Base-by-base conservation (phyloP, 2,797 vertebrate species). In the Diplodus puntazzo region DNA sequence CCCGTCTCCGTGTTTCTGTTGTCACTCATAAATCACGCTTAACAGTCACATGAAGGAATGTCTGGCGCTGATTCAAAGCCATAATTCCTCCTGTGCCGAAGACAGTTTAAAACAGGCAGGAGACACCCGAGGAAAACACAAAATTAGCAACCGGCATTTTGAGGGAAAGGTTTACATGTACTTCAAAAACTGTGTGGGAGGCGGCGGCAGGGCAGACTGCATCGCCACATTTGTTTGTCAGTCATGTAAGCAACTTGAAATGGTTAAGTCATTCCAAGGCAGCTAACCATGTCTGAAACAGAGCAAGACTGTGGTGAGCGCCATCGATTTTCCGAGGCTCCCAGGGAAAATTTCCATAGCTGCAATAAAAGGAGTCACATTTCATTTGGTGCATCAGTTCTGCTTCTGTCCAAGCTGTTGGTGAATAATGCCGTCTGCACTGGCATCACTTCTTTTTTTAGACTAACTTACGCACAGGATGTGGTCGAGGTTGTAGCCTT, bases 21-120 rank as follows among this genome's bases (percentile, higher is more conserved):
- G 88, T 92, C 82, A 54, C 80, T 79, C 88, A 62, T 93, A 90
- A 93, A 93, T 93, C 90, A 88, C 85, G 9, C 77, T 75, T 57
- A 39, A 72, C 87, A 83, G 87, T 84, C 81, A 80, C 82, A 88
- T 84, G 77, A 65, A 91, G 87, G 84, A 92, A 92, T 88, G 82
- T 62, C 81, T 92, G 91, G 84, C 82, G 0, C 81, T 2, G 76
- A 90, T 66, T 89, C 90, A 87, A 82, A 88, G 72, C 88, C 89
- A 59, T 75, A 57, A 69, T 80, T 81, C 81, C 71, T 83, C 68
- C 74, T 80, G 87, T 53, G 77, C 61, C 20, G 72, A 88, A 83
- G 86, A 85, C 70, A 4, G 73, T 84, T 88, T 81, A 60, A 77
- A 87, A 82, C 81, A 78, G 70, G 79, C 81, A 73, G 87, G 72